Evolutionary conservation across 2,113 vertebrate species (phyloP).

Genomic region (Dendropsophus ebraccatus): DNA sequence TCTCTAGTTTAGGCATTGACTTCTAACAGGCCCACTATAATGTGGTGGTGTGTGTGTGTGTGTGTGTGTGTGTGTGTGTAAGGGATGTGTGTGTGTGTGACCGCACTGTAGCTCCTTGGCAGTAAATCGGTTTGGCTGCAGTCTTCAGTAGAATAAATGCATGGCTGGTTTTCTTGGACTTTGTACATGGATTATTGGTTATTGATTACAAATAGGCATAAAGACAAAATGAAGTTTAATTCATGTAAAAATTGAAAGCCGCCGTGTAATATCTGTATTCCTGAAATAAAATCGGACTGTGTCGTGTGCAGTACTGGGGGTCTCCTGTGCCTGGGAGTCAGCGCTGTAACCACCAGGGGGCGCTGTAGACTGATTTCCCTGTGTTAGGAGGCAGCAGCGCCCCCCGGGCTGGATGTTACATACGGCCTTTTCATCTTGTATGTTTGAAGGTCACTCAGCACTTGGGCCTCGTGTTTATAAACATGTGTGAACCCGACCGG

Average conservation of each 20-base stretch:
- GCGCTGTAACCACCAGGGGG: neutral
- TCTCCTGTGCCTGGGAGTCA: neutral
- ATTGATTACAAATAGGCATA: neutral
- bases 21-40: no score
- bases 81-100: no score
- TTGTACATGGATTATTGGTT: neutral
- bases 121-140: no score
- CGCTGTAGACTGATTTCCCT: neutral
- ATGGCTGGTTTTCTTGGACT: neutral
- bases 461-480: neutral
- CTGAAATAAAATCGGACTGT: neutral
- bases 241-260: no score
- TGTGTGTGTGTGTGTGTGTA: no score
- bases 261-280: no score
- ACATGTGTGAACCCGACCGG: slow-evolving; percentile 7
- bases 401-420: neutral
- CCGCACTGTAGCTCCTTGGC: no score
- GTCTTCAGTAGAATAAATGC: no score
- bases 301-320: neutral
- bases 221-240: no score
- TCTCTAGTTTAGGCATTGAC: no score
- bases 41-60: no score
- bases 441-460: slow-evolving; percentile 27
- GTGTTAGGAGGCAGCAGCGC: neutral
- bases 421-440: slow-evolving; percentile 1